Conservation (phyloP, 2,797 vertebrate species). For the Diglossa cyanea region DNA sequence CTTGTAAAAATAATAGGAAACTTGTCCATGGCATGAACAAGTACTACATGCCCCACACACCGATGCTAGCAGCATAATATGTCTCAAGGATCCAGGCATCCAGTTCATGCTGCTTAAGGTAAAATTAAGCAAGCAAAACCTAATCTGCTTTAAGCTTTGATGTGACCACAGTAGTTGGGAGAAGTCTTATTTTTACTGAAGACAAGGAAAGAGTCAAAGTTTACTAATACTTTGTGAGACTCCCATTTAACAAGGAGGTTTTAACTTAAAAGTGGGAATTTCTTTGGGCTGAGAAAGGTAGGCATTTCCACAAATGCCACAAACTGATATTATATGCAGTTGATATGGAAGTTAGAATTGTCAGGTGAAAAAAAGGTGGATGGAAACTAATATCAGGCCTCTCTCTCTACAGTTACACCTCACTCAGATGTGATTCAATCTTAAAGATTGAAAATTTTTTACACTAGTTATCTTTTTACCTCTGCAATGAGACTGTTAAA, state of each 20-base stretch:
- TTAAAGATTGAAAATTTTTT: conserved; percentile 53
- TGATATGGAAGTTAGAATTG: not conserved
- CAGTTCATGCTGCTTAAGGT: conserved; percentile 4
- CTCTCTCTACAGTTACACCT: not conserved
- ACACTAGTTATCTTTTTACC: conserved; percentile 40
- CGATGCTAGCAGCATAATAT: not conserved
- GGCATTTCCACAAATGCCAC: not conserved
- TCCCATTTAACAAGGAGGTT: not conserved
- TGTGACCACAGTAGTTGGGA: not conserved
- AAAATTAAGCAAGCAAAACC: conserved; percentile 36
- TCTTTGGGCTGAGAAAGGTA: not conserved
- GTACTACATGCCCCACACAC: not conserved
- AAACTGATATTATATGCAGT: not conserved
- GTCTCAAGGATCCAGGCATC: not conserved
- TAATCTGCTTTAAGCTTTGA: conserved; percentile 41
- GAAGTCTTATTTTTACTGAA: not conserved
- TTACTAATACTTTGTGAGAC: not conserved
- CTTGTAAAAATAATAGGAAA: not conserved
- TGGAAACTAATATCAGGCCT: not conserved
- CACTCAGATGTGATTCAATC: conserved; percentile 23
- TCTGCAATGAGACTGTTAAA: conserved; percentile 54
- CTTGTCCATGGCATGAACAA: not conserved
- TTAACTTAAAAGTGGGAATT: not conserved
- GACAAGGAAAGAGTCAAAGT: not conserved
- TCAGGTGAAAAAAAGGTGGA: not conserved